Evolutionary conservation across 2,888 invertebrate species (phyloP), one percentile per base, ranked within the genome.

Genomic region (Diabrotica balteata): DNA sequence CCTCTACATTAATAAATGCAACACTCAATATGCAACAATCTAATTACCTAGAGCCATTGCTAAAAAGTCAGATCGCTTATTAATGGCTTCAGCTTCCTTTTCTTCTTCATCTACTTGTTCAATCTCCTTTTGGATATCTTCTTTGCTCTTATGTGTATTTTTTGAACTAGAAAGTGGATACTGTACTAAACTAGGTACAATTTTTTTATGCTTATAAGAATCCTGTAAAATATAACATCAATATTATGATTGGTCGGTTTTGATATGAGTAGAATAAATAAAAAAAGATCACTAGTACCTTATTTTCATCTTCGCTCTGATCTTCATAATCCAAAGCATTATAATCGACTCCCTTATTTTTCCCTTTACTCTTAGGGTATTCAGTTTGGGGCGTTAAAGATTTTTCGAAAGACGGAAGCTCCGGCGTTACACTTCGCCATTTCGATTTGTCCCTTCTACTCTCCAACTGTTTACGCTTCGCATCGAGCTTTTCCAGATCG

Each of bases 401-500:
- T 68, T 69, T 45, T 59, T 60, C n/a, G 61, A 57, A 50, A 52
- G 49, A 46, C 9, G 58, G 64, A 66, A 69, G 8, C 53, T 68
- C 68, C 2, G 64, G 64, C 89, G 81, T 4, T 88, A 89, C 58
- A 89, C 88, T 55, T 88, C 84, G 65, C 76, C 82, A 9, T 89
- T 89, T 46, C 87, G 86, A 8, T 85, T 86, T 52, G 9, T 54
- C 55, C 52, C 66, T 72, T 58, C 71, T 81, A 11, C 87, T 88
- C 59, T 91, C 90, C 0, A 87, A 84, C 59, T 88, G 84, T 32
- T 87, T 87, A 7, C 89, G 87, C 74, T 91, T 90, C n/a, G 89
- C 88, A 78, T 92, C 92, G 8, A 89, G 84, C 74, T 90, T 90
- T 85, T 94, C 93, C 78, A 92, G 90, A 78, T 95, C 93, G 0